Conservation (phyloP, 1,140 invertebrate genomes). For the Stratiolaelaps scimitus region DNA sequence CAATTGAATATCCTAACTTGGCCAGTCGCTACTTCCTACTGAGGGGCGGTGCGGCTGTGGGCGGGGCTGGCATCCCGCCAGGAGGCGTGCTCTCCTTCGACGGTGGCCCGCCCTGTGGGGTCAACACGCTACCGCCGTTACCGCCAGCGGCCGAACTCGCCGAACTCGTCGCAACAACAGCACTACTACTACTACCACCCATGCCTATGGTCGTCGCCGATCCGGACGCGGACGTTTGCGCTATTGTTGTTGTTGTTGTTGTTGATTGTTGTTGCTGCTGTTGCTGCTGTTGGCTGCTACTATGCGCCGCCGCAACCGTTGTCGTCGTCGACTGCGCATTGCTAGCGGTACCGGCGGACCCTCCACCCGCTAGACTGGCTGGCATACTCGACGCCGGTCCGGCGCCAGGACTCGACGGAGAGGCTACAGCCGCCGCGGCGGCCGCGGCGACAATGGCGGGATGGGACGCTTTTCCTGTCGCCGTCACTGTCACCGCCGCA, state of each 20-base stretch:
- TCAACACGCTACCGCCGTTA: no score
- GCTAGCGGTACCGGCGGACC: background rate
- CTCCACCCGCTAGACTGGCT: background rate
- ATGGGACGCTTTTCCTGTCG: background rate
- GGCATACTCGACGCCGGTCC: constrained; percentile 4
- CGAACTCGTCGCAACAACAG: no score
- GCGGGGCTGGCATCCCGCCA: background rate
- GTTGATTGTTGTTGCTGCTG: no score
- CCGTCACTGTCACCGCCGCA: background rate
- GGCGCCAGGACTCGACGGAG: constrained; percentile 3
- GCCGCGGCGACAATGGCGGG: background rate
- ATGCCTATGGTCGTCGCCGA: no score
- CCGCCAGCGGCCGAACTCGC: no score
- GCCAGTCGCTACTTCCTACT: constrained; percentile 26
- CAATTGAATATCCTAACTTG: constrained; percentile 27
- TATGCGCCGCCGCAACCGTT: no score
- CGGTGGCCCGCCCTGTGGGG: background rate
- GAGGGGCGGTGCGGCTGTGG: no score
- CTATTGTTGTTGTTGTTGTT: no score
- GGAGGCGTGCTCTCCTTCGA: constrained; percentile 21
- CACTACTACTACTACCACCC: no score
- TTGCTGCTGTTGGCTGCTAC: no score
- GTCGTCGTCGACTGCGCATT: no score
- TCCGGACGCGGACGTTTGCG: no score
- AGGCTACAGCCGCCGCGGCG: background rate